phyloP scores from a whole-genome alignment of 2,797 vertebrate species.

The Bufotes viridis region DNA sequence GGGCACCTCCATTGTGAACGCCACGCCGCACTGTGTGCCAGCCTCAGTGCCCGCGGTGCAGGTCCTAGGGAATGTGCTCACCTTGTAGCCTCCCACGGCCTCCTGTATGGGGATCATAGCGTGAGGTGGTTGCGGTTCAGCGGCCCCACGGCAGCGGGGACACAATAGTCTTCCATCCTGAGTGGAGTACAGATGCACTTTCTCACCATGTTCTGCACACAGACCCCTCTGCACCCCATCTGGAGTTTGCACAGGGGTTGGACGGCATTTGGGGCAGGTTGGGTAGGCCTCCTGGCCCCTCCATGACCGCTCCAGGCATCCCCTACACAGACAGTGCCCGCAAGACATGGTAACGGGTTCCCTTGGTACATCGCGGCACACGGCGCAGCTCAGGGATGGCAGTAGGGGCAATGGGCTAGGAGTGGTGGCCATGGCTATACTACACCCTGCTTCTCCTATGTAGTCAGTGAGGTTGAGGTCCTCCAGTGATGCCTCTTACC shows the following conservation, averaged over 20 bases:
- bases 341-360: constrained; percentile 55
- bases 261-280: constrained; percentile 56
- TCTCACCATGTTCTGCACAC: constrained; percentile 52
- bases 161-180: constrained; percentile 50
- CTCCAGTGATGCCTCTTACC: neutral
- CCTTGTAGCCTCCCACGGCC: constrained; percentile 58
- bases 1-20: neutral
- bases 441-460: neutral
- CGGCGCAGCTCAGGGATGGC: constrained; percentile 47
- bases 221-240: constrained; percentile 39
- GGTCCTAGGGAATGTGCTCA: neutral
- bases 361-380: constrained; percentile 55
- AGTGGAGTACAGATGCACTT: constrained; percentile 49
- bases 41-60: neutral
- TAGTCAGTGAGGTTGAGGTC: neutral
- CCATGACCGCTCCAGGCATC: constrained; percentile 54
- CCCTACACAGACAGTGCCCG: constrained; percentile 54
- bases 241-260: constrained; percentile 22
- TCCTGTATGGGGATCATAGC: constrained; percentile 50
- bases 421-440: constrained; percentile 39
- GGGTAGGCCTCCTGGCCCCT: constrained; percentile 55
- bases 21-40: neutral
- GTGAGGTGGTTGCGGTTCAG: constrained; percentile 28
- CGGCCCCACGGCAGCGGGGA: neutral
- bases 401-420: constrained; percentile 50